Evolutionary conservation across 2,888 invertebrate genomes (phyloP), one percentile per base, ranked within the genome.

Genomic region (Cryptocheilus praepositus): DNA sequence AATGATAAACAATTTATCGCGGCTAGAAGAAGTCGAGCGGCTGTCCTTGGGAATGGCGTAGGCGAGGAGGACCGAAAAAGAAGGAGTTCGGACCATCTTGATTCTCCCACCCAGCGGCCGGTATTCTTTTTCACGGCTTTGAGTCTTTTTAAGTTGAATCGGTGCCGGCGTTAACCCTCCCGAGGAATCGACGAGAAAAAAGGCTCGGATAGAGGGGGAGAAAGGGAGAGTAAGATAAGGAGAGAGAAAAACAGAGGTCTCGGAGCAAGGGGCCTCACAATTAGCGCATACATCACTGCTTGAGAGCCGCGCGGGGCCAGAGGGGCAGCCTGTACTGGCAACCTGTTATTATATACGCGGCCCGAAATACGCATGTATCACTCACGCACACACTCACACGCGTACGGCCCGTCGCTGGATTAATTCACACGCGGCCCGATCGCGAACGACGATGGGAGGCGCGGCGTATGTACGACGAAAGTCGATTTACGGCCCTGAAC

Each of bases 281-380:
- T 87, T 86, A 87, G 83, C 85, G 84, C 85, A 85, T 86, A 84
- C 85, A 86, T 86, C 86, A 86, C 76, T 76, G 82, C 79, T 70
- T 73, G 79, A 81, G 80, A 83, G 74, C 79, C 71, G 70, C 69
- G 61, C 18, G 46, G 67, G 76, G 79, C 74, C 73, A 74, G 82
- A 70, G 71, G 79, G 77, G 74, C 72, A 22, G 52, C 13, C 72
- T 53, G 80, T 74, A 79, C 76, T 83, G 83, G 83, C 85, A 86
- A 85, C 86, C 86, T 86, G 86, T 87, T 85, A 87, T 87, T 87
- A 87, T 83, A 81, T 74, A 81, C 78, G 81, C 80, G 79, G 77
- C 69, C 83, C 80, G 78, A 84, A 81, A 81, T 81, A 81, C 81
- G 79, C 83, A 80, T 84, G 81, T 85, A 83, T 83, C 83, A 82